Base-by-base conservation (phyloP, 1,140 invertebrate genomes). In the Drosophila ambigua region DNA sequence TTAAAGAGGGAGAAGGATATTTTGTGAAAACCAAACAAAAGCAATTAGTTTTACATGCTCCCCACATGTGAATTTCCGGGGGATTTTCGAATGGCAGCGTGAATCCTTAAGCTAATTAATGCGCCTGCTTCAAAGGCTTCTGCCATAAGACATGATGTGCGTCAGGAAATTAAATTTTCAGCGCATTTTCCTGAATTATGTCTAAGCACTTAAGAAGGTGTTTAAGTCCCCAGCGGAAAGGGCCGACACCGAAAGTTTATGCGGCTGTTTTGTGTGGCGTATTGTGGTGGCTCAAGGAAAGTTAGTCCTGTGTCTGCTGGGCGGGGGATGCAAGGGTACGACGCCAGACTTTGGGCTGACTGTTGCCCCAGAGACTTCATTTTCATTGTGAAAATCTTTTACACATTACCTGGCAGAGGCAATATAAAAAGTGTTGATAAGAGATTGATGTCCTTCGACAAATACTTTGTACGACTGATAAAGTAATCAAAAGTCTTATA, bases 171-270 rank as follows among this genome's bases (percentile, higher is more conserved):
- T 50, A 71, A 71, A 71, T 69, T 58, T 71, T 69, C 65, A 31
- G n/a, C 24, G 51, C 69, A 50, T 57, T 68, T 68, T 68, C 24
- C 28, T 49, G 57, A 69, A 71, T 69, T 31, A 71, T 69, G 64
- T 44, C 51, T 69, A 58, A 58, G 67, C 67, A 71, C 64, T 71
- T 71, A 69, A 58, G 67, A 48, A 71, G 67, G 67, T 69, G 65
- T 69, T 71, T 50, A 58, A 52, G n/a, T n/a, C 44, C 28, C 16
- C 28, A 11, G 31, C 7, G 16, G 9, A 11, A n/a, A 35, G 64
- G 35, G 45, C 43, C 13, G 49, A 43, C 64, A 57, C 23, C 51
- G 16, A 65, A 63, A 53, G 43, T 64, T 16, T 46, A 48, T 53
- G 60, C 8, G 46, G 16, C 44, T 45, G 39, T 35, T 24, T 43